Base-by-base conservation (phyloP, 2,113 vertebrate genomes). In the Cyphomyrus plagiostoma region DNA sequence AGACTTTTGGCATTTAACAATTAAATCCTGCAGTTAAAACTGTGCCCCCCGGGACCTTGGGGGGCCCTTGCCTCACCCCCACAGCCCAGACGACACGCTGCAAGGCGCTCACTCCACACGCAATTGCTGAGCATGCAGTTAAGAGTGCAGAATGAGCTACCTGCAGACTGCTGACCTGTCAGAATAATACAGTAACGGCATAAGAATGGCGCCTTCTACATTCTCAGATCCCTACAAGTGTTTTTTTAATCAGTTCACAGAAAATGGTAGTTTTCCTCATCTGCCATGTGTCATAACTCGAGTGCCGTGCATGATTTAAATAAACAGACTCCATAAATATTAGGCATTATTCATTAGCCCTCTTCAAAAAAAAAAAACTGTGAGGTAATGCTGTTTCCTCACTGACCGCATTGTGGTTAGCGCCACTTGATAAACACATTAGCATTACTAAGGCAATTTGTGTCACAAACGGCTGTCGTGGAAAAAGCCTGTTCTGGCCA, bases 21-120 rank as follows among this genome's bases (percentile, higher is more conserved):
- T 94, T 91, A 95, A 95, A 92, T 91, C 88, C 30, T 88, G 89
- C 91, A 92, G 92, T 93, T 93, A 93, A 93, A 93, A 90, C 92
- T 91, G 91, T 92, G 53, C 19, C 52, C 88, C 89, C 89, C 91
- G 83, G 10, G 26, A 91, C 7, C 84, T 13, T 56, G 45, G 1
- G 4, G 19, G 53, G 1, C 82, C 74, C 66, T 1, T 6, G 52
- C 90, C 8, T 13, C 13, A 89, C 66, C 89, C 90, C 90, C 86
- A 77, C n/a, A 83, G 30, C 9, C 77, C 30, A 77, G 2, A 8
- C 39, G 19, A 46, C 58, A 50, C 15, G 23, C 85, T 19, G 50
- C 50, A 86, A 89, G 19, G 89, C 0, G 45, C 4, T 90, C 91
- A 77, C 74, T 9, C 49, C 26, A 80, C 91, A 89, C 90, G 91